phyloP scores from a whole-genome alignment of 2,797 vertebrate genomes.

The Pempheris klunzingeri region DNA sequence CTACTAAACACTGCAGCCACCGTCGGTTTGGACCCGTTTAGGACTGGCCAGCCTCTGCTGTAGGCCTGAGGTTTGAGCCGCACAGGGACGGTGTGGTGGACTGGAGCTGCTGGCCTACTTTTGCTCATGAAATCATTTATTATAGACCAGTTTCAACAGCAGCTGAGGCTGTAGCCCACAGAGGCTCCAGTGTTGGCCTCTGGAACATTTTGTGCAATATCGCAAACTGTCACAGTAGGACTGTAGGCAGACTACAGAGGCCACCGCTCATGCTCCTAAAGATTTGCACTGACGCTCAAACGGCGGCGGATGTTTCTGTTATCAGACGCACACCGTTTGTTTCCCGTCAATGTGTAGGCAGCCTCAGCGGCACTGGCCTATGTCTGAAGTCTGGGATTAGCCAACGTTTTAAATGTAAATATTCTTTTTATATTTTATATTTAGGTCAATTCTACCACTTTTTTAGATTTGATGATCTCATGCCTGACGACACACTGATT shows the following conservation, averaged over 20 bases:
- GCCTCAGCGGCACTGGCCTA: background rate
- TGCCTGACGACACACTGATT: background rate
- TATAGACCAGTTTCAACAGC: background rate
- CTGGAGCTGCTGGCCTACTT: constrained; percentile 40
- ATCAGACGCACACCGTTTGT: background rate
- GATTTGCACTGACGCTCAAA: background rate
- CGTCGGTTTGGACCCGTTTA: constrained; percentile 9
- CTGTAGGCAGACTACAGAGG: background rate
- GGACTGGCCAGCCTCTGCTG: constrained; percentile 31
- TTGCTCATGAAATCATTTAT: constrained; percentile 7
- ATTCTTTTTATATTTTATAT: background rate
- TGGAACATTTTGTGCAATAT: constrained; percentile 11
- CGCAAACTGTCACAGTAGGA: background rate
- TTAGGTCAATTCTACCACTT: background rate
- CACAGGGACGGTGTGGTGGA: constrained; percentile 34
- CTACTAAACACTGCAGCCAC: constrained; percentile 43
- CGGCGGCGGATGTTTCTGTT: constrained; percentile 11
- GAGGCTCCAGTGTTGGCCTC: background rate
- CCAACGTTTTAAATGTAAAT: background rate
- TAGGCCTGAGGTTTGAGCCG: constrained; percentile 43
- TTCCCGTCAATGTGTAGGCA: constrained; percentile 1
- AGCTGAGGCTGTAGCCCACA: background rate
- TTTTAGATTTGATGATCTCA: background rate
- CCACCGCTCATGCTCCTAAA: background rate
- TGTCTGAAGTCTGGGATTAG: background rate